Evolutionary conservation across 2,113 vertebrate species (phyloP).

Genomic region (Ciconia maguari): DNA sequence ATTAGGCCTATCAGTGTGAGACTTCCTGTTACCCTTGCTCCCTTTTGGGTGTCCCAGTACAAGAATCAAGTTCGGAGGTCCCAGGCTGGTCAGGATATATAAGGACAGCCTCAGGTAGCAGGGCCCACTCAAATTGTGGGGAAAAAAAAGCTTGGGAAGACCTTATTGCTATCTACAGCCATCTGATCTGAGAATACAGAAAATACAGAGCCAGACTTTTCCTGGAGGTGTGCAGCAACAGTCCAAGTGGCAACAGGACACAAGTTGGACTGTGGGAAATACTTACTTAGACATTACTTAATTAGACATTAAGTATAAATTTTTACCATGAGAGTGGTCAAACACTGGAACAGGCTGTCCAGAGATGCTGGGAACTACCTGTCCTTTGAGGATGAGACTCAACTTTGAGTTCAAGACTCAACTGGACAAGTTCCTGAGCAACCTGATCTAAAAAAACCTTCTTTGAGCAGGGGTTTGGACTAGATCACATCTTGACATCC

Average conservation of each 20-base stretch:
- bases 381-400: not conserved
- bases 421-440: not conserved
- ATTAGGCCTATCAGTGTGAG: not conserved
- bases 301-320: not conserved
- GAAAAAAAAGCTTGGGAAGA: not conserved
- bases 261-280: not conserved
- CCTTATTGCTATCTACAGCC: not conserved
- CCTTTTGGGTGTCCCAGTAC: not conserved
- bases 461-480: not conserved
- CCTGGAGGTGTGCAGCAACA: rapidly evolving
- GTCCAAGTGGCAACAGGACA: not conserved
- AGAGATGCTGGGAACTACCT: not conserved
- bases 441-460: not conserved
- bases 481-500: not conserved
- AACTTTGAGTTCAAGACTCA: not conserved
- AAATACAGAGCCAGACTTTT: not conserved
- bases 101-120: not conserved
- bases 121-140: not conserved
- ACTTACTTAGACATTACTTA: not conserved
- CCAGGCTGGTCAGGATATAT: not conserved
- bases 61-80: not conserved
- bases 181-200: not conserved
- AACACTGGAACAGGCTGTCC: not conserved
- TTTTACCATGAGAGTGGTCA: not conserved
- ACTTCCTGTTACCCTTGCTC: not conserved